Conservation (phyloP, 2,113 vertebrate genomes). For the Phainopepla nitens region DNA sequence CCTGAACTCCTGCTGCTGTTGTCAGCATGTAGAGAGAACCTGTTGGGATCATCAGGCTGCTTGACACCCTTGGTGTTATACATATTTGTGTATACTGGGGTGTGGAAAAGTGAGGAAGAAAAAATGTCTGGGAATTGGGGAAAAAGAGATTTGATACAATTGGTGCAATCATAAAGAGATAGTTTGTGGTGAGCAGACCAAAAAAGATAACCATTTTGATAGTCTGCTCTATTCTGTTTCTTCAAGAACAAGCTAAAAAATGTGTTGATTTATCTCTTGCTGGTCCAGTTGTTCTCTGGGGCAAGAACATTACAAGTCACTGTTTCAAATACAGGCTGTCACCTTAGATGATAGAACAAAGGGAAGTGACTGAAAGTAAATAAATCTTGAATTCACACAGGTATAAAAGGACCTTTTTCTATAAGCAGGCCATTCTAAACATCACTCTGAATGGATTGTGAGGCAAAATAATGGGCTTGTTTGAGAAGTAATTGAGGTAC, state of each 20-base stretch:
- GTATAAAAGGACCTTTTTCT: conserved; percentile 46
- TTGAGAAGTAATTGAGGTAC: conserved; percentile 63
- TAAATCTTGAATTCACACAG: conserved; percentile 51
- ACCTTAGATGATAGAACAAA: conserved; percentile 28
- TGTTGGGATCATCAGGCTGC: neutral
- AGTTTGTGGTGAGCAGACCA: neutral
- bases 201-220: neutral
- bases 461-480: conserved; percentile 60
- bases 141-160: neutral
- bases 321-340: conserved; percentile 28
- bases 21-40: neutral
- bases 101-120: neutral
- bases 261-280: neutral
- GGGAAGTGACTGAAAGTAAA: conserved; percentile 44
- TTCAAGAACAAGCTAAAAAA: neutral
- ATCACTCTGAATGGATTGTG: conserved; percentile 55
- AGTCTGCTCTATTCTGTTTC: neutral
- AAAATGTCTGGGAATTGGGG: neutral
- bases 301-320: neutral
- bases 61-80: neutral
- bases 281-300: neutral
- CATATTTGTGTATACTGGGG: neutral
- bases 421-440: conserved; percentile 60
- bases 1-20: neutral
- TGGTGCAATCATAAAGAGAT: neutral